Evolutionary conservation across 2,113 vertebrate species (phyloP).

Genomic region (Scytalopus superciliaris): DNA sequence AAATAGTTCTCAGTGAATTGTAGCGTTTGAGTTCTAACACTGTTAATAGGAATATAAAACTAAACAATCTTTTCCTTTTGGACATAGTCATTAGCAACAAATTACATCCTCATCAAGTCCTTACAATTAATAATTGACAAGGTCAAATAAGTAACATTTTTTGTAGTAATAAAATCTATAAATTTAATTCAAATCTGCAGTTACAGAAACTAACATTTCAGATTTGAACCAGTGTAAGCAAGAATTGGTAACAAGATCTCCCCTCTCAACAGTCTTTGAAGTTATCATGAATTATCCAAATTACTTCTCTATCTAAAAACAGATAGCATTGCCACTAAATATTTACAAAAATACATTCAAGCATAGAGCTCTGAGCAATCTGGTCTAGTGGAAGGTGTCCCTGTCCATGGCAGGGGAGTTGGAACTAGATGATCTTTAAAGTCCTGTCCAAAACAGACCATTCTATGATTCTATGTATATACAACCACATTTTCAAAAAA

Average conservation of each 20-base stretch:
- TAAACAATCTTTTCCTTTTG: neutral
- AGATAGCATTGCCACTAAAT: neutral
- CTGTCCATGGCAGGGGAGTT: neutral
- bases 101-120: neutral
- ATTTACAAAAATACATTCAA: neutral
- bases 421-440: neutral
- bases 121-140: neutral
- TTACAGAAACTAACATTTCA: neutral
- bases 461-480: neutral
- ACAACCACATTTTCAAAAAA: neutral
- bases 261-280: neutral
- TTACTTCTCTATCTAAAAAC: neutral
- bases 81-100: neutral
- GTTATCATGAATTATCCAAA: neutral
- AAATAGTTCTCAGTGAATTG: fast-evolving
- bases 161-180: neutral
- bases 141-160: neutral
- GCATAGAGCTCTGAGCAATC: neutral
- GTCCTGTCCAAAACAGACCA: neutral
- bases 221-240: neutral
- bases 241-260: neutral
- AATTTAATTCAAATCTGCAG: neutral
- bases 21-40: neutral
- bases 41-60: neutral
- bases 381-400: neutral